Conservation (phyloP, 2,888 invertebrate genomes). For the Plebejus anna region DNA sequence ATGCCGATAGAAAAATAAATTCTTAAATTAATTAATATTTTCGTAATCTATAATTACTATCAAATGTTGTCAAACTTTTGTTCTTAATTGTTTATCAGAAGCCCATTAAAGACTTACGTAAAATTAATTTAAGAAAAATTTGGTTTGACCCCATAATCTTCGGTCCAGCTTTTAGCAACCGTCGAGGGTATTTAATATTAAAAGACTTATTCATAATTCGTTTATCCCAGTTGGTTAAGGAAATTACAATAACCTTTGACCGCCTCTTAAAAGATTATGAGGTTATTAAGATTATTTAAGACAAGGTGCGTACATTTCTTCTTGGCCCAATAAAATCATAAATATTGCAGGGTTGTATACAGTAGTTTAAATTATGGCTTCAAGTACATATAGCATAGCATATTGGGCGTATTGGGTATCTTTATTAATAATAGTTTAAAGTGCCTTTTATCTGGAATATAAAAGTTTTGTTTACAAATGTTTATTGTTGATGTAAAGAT, state of each 20-base stretch:
- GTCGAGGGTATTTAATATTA: constrained; percentile 25
- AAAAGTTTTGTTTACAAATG: too few species aligned
- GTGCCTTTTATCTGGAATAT: too few species aligned
- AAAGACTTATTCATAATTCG: constrained; percentile 10
- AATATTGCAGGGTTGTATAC: background rate
- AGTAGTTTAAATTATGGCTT: too few species aligned
- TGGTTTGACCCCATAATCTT: background rate
- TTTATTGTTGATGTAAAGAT: too few species aligned
- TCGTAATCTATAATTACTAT: background rate
- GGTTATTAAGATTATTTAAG: background rate
- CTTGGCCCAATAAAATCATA: background rate
- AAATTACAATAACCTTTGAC: constrained; percentile 21
- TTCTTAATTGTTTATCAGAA: background rate
- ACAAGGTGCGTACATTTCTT: background rate
- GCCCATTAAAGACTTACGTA: constrained; percentile 13
- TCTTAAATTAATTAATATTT: too few species aligned
- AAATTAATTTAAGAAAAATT: constrained; percentile 26
- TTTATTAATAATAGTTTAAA: too few species aligned
- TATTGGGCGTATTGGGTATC: too few species aligned
- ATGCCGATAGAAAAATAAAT: too few species aligned
- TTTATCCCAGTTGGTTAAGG: constrained; percentile 14
- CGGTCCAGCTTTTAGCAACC: constrained; percentile 17
- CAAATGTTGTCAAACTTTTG: background rate
- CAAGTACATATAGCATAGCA: too few species aligned
- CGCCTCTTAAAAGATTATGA: constrained; percentile 9